These are phyloP conservation scores for Metopolophium dirhodum DNA, from an alignment of 1,140 invertebrate genomes.

Conservation along the genomic window DNA sequence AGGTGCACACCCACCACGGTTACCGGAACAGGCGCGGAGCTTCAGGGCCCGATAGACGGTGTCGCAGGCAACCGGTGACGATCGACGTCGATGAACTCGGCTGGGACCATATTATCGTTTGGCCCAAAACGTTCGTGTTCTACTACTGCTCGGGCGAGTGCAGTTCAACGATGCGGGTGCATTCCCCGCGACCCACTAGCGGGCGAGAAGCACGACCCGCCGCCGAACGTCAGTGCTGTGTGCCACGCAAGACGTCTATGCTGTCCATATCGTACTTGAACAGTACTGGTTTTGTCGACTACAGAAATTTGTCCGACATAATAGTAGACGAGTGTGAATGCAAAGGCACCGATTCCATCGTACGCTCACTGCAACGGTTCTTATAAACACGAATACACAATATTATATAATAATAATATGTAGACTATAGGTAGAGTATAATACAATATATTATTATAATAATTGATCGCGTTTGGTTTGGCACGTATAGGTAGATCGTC, in stretches of 20 bases:
- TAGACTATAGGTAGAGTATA: no score
- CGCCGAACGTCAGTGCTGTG: constrained; percentile 77
- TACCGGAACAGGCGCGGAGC: constrained; percentile 64
- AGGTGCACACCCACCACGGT: constrained; percentile 73
- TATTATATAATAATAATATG: no score
- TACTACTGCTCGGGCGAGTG: constrained; percentile 97
- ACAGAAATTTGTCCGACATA: no score
- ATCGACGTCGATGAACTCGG: constrained; percentile 96
- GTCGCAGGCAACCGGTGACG: constrained; percentile 91
- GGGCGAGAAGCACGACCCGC: constrained; percentile 74
- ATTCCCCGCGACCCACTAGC: constrained; percentile 80
- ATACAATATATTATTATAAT: no score
- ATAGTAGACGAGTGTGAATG: no score
- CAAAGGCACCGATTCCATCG: no score
- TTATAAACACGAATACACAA: no score
- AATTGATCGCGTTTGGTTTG: no score
- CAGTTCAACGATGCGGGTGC: constrained; percentile 69
- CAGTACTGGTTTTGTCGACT: constrained; percentile 11
- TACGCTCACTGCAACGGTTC: no score
- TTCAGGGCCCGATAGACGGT: constrained; percentile 70
- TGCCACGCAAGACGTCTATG: constrained; percentile 84
- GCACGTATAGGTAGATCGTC: no score
- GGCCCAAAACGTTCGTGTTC: constrained; percentile 94
- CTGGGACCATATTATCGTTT: constrained; percentile 99
- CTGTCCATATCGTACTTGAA: constrained; percentile 94